Percentiles rank a stretch among this genome's conserved stretches.
Evolutionary conservation across 2,113 vertebrate genomes (phyloP).

Genomic region (Podarcis muralis): DNA sequence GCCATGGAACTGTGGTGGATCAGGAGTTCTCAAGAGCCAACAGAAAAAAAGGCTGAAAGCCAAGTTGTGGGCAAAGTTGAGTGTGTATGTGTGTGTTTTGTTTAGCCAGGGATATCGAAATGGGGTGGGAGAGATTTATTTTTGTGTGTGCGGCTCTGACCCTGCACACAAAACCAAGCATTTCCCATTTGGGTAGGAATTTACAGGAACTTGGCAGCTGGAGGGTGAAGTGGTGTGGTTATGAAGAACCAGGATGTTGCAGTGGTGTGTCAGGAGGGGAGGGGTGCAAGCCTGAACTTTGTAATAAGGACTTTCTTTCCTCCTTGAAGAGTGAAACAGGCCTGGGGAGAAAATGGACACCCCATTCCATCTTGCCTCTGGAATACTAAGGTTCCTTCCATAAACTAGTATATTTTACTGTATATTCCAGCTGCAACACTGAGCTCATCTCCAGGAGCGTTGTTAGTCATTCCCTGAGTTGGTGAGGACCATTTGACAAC

Average conservation of each 20-base stretch:
- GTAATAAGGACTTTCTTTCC: background rate
- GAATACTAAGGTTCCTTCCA: background rate
- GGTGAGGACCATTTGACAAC: no score
- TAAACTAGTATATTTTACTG: no score
- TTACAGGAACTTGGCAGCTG: conserved; percentile 16
- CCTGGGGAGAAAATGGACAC: background rate
- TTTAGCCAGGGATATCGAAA: background rate
- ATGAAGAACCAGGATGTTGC: background rate
- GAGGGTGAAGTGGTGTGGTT: background rate
- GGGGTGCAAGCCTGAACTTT: background rate
- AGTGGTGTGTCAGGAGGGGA: background rate
- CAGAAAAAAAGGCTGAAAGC: background rate
- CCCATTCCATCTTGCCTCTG: no score
- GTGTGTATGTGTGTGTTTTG: background rate
- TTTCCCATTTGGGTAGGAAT: background rate
- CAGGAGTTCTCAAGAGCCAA: background rate
- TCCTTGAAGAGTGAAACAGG: no score
- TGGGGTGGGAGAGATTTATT: background rate
- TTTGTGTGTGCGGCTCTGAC: background rate
- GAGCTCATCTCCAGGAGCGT: no score
- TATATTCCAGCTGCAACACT: no score
- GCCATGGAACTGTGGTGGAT: background rate
- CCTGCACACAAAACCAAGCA: background rate
- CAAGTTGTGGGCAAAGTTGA: background rate
- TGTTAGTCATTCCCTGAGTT: no score